These are phyloP conservation scores for Pseudopleuronectes americanus DNA, from an alignment of 2,797 vertebrate species.

Conservation along the genomic window DNA sequence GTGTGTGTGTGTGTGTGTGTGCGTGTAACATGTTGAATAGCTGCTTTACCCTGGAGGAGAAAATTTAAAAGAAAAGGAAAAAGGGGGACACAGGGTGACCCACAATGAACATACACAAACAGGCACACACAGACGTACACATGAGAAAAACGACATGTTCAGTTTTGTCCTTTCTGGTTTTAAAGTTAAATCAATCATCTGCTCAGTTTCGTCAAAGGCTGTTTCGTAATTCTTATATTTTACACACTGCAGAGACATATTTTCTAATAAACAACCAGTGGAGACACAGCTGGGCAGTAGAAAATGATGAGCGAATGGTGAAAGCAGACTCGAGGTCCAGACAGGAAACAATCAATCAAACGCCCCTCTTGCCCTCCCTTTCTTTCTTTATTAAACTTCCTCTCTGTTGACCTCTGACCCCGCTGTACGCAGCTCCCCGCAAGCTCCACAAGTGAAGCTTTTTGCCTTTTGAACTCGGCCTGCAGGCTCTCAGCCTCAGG, in stretches of 20 bases:
- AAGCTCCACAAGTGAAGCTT: conserved; percentile 50
- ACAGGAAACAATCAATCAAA: conserved; percentile 78
- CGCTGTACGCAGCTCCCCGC: conserved; percentile 45
- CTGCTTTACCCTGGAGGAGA: conserved; percentile 31
- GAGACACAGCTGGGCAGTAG: conserved; percentile 18
- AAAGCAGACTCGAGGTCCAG: conserved; percentile 40
- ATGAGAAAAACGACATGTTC: conserved; percentile 27
- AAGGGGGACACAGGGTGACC: conserved; percentile 23
- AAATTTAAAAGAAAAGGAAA: conserved; percentile 6
- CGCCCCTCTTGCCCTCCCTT: conserved; percentile 17
- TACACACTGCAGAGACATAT: conserved; percentile 8
- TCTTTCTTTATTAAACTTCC: conserved; percentile 76
- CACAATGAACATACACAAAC: conserved; percentile 2
- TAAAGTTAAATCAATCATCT: conserved; percentile 30
- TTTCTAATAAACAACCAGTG: conserved; percentile 32
- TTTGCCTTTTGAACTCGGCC: conserved; percentile 57
- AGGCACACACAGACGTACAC: conserved; percentile 16
- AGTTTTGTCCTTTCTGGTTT: conserved; percentile 34
- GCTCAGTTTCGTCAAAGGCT: conserved; percentile 2
- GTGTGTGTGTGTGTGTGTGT: conserved; percentile 3
- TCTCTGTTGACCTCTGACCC: conserved; percentile 66
- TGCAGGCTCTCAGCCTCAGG: conserved; percentile 47
- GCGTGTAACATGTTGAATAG: conserved; percentile 54
- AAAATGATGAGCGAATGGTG: conserved; percentile 42
- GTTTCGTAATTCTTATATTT: conserved; percentile 7